Percentiles rank a stretch among this genome's conserved stretches.
These are phyloP conservation scores for Ctena decussata DNA, from an alignment of 2,888 invertebrate species.

Conservation along the genomic window DNA sequence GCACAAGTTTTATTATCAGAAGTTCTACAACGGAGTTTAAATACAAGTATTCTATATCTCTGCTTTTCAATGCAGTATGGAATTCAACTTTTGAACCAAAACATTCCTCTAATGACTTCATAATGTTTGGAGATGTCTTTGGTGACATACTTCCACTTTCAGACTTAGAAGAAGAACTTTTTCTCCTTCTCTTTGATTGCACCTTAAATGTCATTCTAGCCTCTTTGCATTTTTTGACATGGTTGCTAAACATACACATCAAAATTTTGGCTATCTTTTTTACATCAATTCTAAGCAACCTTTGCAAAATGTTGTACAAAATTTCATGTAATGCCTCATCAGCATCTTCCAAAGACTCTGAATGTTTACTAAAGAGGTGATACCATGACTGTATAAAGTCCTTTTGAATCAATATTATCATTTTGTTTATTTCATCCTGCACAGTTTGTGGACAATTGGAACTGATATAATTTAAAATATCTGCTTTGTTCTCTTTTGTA, in stretches of 20 bases:
- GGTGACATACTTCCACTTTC: slow-evolving; percentile 1
- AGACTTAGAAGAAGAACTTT: slow-evolving; percentile 9
- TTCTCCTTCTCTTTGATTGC: slow-evolving; percentile 41
- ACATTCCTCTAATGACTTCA: slow-evolving; percentile 65
- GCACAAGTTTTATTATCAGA: slow-evolving; percentile 45
- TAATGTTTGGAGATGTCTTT: neutral
- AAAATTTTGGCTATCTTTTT: slow-evolving; percentile 50
- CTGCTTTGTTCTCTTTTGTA: neutral
- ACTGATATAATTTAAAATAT: neutral
- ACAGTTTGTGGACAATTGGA: neutral
- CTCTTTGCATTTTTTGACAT: slow-evolving; percentile 59
- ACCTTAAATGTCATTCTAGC: slow-evolving; percentile 45
- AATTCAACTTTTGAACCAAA: slow-evolving; percentile 62
- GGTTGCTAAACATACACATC: slow-evolving; percentile 49
- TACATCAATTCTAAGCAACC: slow-evolving; percentile 55
- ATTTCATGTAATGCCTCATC: slow-evolving; percentile 63
- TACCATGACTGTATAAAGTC: slow-evolving; percentile 81
- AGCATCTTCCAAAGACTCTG: slow-evolving; percentile 68
- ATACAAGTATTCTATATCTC: slow-evolving; percentile 61
- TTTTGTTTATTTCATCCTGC: slow-evolving; percentile 19
- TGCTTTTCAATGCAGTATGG: slow-evolving; percentile 64
- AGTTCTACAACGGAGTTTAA: slow-evolving; percentile 53
- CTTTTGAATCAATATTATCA: slow-evolving; percentile 56
- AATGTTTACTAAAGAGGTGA: slow-evolving; percentile 67
- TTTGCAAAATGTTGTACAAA: slow-evolving; percentile 49